Percentiles rank a stretch among this genome's conserved stretches.
Evolutionary conservation across 2,113 vertebrate species (phyloP).

Genomic region (Danionella cerebrum): DNA sequence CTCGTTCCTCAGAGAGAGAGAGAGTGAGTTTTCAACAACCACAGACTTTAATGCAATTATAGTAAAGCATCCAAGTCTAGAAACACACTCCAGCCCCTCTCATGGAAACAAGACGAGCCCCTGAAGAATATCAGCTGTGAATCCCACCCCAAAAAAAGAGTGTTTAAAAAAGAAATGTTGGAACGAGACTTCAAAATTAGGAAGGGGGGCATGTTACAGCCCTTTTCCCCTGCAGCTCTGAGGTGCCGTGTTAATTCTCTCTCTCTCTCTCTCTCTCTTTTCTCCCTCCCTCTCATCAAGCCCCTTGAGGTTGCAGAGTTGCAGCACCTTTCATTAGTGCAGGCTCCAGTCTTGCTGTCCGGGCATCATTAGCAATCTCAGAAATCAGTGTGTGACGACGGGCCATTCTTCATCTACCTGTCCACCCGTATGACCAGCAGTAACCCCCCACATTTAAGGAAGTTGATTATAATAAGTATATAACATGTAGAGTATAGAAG

Average conservation of each 20-base stretch:
- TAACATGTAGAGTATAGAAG: background rate
- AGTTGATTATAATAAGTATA: background rate
- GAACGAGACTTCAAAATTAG: conserved; percentile 37
- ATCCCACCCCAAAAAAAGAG: conserved; percentile 16
- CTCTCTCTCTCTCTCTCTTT: conserved; percentile 18
- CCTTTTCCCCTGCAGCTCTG: conserved; percentile 32
- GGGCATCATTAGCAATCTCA: conserved; percentile 61
- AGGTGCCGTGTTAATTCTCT: conserved; percentile 32
- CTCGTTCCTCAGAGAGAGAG: conserved; percentile 8
- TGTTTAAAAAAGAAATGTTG: conserved; percentile 32
- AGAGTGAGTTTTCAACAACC: conserved; percentile 32
- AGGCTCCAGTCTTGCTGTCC: conserved; percentile 48
- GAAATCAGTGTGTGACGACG: conserved; percentile 52
- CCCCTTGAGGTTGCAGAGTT: conserved; percentile 56
- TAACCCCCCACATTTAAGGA: background rate
- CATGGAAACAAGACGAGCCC: conserved; percentile 16
- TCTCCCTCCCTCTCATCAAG: conserved; percentile 57
- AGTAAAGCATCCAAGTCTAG: conserved; percentile 22
- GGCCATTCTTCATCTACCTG: conserved; percentile 62
- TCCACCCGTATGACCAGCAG: conserved; percentile 43
- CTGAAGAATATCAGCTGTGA: conserved; percentile 31
- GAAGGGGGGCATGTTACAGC: conserved; percentile 39
- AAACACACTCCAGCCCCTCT: conserved; percentile 34
- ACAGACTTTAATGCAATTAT: conserved; percentile 34
- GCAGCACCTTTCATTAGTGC: conserved; percentile 61